Base-by-base conservation (phyloP, 2,888 invertebrate species). In the Drosophila imparisetae region DNA sequence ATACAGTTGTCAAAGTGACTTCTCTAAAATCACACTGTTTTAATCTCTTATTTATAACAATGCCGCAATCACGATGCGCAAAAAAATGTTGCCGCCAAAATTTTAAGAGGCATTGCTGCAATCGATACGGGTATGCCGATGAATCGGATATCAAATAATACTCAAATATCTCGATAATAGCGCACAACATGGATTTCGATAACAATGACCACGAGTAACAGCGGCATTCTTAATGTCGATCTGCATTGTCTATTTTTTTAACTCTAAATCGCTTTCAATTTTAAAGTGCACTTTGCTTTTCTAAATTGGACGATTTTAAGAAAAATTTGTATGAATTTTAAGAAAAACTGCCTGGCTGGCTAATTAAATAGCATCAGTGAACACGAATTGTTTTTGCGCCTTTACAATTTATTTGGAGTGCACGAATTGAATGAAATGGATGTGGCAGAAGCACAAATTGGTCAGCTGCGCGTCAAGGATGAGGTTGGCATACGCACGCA, bases 401-500 rank as follows among this genome's bases (percentile, higher is more conserved):
- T 48, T 69, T 18, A 21, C 3, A 66, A 5, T 66, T 75, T 72
- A 63, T 29, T 63, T 34, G 11, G 2, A 61, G 48, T 60, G 18
- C n/a, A 57, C 10, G 6, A 57, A 40, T 42, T 34, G 8, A 68
- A 57, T 63, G 59, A 65, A 60, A 97, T 97, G 97, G 97, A 98
- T 96, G 96, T 97, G 90, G 96, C 96, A 52, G 96, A 97, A 90
- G 94, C 95, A 68, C 96, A 96, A 92, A 94, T 95, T 72, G 96
- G 96, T 36, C 96, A 96, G 92, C 94, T 94, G 74, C 96, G 95
- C 88, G 96, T 98, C 0, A 96, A 96, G 91, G 99, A 99, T 93
- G 97, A 98, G 91, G 96, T 99, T 82, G 98, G 98, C 80, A 95
- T 97, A 45, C 95, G 98, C 68, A 98, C 98, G 92, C 99, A 99